Conservation (phyloP, 2,888 invertebrate genomes). For the Drosophila mercatorum region DNA sequence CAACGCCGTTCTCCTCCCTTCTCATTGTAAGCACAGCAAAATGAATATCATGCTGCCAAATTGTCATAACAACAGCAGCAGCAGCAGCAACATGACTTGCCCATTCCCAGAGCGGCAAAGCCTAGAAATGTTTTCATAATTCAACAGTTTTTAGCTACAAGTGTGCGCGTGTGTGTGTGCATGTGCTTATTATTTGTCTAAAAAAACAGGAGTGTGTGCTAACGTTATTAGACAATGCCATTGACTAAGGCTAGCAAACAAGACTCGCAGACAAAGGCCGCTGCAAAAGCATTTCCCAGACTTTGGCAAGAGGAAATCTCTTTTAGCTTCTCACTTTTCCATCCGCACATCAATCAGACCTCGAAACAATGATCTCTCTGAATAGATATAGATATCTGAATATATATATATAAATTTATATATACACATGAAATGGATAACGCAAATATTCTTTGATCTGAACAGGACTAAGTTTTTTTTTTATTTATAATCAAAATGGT, state of each 20-base stretch:
- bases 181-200: not conserved
- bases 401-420: no score
- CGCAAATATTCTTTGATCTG: not conserved
- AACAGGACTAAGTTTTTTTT: not conserved
- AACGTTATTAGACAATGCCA: slow-evolving; percentile 2
- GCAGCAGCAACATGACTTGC: slow-evolving; percentile 39
- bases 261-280: not conserved
- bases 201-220: not conserved
- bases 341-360: not conserved
- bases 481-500: no score
- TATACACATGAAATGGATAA: not conserved
- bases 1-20: no score
- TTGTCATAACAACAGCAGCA: slow-evolving; percentile 31
- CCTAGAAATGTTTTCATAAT: slow-evolving; percentile 31
- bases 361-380: no score
- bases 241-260: not conserved
- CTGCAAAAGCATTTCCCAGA: not conserved
- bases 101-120: slow-evolving; percentile 4
- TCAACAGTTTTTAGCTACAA: slow-evolving; percentile 27
- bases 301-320: not conserved
- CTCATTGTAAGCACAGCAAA: slow-evolving; percentile 15
- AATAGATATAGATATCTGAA: no score
- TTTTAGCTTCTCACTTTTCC: not conserved
- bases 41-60: slow-evolving; percentile 49
- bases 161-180: no score